These are phyloP conservation scores for Gymnopithys bicolor DNA, from an alignment of 2,797 vertebrate genomes.

Conservation along the genomic window DNA sequence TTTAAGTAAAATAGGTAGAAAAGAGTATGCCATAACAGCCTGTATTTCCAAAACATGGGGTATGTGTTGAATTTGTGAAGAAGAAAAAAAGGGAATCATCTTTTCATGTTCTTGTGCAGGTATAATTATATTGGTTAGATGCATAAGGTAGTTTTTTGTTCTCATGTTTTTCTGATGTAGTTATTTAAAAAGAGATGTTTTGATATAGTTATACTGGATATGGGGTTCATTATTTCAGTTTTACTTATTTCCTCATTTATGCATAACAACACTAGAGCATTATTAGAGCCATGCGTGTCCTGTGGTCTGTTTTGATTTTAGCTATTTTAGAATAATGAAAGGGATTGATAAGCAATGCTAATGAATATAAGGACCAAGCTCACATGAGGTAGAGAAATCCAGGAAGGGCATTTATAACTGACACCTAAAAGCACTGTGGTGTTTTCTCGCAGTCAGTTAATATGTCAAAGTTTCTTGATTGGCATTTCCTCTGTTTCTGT, in stretches of 20 bases:
- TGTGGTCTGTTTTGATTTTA: not conserved
- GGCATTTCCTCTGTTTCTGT: not conserved
- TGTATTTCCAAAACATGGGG: not conserved
- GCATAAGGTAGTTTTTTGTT: not conserved
- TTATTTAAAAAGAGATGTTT: not conserved
- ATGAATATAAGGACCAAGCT: not conserved
- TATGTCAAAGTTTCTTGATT: not conserved
- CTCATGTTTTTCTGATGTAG: not conserved
- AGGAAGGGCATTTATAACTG: not conserved
- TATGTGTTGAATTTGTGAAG: not conserved
- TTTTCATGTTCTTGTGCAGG: not conserved
- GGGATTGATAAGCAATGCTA: not conserved
- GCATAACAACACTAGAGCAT: not conserved
- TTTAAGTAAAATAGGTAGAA: not conserved
- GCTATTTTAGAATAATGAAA: not conserved
- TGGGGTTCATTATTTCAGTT: not conserved
- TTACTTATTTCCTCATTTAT: slow-evolving; percentile 4
- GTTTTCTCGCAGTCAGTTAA: not conserved
- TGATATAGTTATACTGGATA: not conserved
- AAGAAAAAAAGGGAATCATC: not conserved
- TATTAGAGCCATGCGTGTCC: not conserved
- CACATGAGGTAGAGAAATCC: not conserved
- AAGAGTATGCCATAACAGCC: not conserved
- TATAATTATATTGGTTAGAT: not conserved
- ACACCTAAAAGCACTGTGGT: not conserved